These are phyloP conservation scores for Bufo gargarizans DNA, from an alignment of 2,113 vertebrate genomes.

Conservation along the genomic window DNA sequence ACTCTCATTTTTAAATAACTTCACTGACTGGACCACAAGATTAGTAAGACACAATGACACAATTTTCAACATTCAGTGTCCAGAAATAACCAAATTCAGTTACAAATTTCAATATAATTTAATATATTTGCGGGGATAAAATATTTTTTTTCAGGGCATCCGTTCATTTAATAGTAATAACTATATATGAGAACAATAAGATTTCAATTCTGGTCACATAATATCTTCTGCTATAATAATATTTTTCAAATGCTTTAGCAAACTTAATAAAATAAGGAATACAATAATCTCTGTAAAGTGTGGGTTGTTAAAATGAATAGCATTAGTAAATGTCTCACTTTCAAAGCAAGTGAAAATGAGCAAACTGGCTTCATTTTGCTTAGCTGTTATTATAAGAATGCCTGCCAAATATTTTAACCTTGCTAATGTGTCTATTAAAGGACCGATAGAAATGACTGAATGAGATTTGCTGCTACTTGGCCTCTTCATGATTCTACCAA, in stretches of 20 bases:
- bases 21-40: neutral
- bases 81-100: neutral
- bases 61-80: neutral
- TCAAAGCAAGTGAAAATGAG: neutral
- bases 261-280: neutral
- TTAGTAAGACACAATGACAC: neutral
- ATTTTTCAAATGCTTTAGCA: neutral
- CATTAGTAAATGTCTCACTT: conserved; percentile 1
- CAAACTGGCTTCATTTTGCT: neutral
- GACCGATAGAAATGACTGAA: neutral
- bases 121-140: neutral
- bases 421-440: conserved; percentile 27
- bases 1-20: neutral
- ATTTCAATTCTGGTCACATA: neutral
- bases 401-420: neutral
- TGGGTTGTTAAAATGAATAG: conserved; percentile 22
- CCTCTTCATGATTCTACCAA: neutral
- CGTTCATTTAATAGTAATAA: neutral
- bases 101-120: neutral
- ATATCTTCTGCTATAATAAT: neutral
- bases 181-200: neutral
- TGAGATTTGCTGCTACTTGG: conserved; percentile 9
- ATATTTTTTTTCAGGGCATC: neutral
- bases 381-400: neutral
- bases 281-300: neutral